Percentiles rank a stretch among this genome's conserved stretches.
Conservation (phyloP, 1,140 invertebrate genomes). For the Rhopalosiphum padi region DNA sequence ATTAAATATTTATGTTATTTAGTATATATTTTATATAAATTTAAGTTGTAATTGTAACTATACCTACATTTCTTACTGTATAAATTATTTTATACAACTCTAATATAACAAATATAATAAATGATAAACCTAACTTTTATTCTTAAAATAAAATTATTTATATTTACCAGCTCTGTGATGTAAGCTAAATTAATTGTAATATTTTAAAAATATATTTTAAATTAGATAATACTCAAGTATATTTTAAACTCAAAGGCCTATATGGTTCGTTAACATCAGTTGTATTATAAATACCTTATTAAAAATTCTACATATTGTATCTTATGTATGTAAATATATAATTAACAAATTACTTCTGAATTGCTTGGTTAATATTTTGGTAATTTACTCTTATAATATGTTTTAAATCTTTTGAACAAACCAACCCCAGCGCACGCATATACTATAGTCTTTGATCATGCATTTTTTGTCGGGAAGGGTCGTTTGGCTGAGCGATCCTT, state of each 20-base stretch:
- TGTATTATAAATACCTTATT: neutral
- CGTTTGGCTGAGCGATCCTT: neutral
- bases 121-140: too few relatives aligned
- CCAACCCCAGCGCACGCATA: accelerated
- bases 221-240: neutral
- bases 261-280: neutral
- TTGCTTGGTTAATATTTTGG: neutral
- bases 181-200: too few relatives aligned
- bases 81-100: too few relatives aligned
- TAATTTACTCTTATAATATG: neutral
- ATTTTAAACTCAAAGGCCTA: neutral
- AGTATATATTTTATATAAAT: too few relatives aligned
- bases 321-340: neutral
- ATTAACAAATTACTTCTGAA: neutral
- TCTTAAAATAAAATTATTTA: too few relatives aligned
- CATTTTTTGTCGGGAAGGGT: neutral
- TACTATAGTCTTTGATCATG: neutral
- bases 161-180: too few relatives aligned
- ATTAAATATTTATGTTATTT: too few relatives aligned
- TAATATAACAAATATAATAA: too few relatives aligned
- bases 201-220: too few relatives aligned
- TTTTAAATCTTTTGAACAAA: neutral
- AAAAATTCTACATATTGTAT: neutral
- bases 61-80: too few relatives aligned
- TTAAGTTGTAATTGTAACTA: too few relatives aligned